Evolutionary conservation across 2,888 invertebrate species (phyloP), one percentile per base, ranked within the genome.

Genomic region (Lasioglossum leucozonium): DNA sequence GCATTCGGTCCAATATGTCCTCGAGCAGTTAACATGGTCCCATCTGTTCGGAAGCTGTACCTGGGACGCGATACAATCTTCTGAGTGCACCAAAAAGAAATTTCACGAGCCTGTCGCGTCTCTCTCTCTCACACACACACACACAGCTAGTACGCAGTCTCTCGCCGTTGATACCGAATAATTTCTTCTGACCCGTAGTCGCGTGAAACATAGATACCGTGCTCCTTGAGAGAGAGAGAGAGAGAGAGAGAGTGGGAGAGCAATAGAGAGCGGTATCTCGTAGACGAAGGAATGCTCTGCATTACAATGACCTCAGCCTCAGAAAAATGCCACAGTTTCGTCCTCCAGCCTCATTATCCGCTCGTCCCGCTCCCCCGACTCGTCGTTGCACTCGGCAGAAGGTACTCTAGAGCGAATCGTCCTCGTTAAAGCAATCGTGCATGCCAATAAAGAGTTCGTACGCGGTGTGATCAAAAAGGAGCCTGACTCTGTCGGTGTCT

Each of bases 341-440:
- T 65, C 34, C 65, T 65, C 65, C 65, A 65, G 30, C 34, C 65
- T 65, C 65, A 30, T 65, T 65, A 34, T 65, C 65, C 34, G 30
- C 18, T 30, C 18, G 18, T 18, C 16, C 65, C 30, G 0, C 6
- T 65, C 30, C 3, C 30, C 3, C 8, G 6, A 8, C 22, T 30
- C 2, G 34, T 65, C 34, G 34, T 30, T 10, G 51, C 22, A 30
- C 30, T 65, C 30, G 10, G 16, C 65, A 8, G n/a, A 18, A 34
- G 34, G 65, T 65, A 11, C 65, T 65, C 30, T 51, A 22, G 22
- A 10, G 51, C 51, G 51, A 30, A 18, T 65, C 34, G 30, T 30
- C 34, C 65, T 65, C 65, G 34, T 65, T 65, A 65, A 18, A 65
- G 65, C 30, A 65, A 65, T 65, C 65, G 65, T 30, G 65, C 65